Base-by-base conservation (phyloP, 2,888 invertebrate species). In the Limnephilus marmoratus region DNA sequence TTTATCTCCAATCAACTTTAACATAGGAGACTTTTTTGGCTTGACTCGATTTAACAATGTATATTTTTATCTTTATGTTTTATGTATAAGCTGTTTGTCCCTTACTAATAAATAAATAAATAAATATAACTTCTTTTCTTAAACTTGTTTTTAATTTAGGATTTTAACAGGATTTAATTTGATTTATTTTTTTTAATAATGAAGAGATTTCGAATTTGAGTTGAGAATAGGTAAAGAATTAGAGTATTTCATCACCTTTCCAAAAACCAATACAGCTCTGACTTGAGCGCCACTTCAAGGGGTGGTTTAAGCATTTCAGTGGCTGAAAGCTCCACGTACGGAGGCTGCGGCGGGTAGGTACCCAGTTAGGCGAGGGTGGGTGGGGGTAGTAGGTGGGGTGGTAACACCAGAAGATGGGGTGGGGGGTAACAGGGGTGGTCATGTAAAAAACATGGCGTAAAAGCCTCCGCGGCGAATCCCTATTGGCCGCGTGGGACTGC, bases 361-460 rank as follows among this genome's bases (percentile, higher is more conserved):
- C 18, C 4, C 24, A 24, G 53, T 18, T 68, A 68, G 53, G 18
- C 15, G 7, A 5, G 15, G 29, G 81, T 53, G 41, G 91, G 81
- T 85, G 37, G 53, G 53, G 18, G 53, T 18, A 24, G 53, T 5
- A 7, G 24, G 53, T 18, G 53, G 18, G 88, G 90, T 68, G 83
- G 91, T 90, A 87, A 81, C 85, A 91, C 92, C 90, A 90, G 91
- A 91, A 90, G 53, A 15, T 18, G 24, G 53, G 18, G 85, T 41
- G 41, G 45, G 85, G 90, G 13, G 53, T n/a, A 68, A 68, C 53
- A 24, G 53, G 53, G 93, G 87, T 89, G 92, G 87, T 92, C 90
- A 92, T 93, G 93, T 92, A 93, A 90, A 93, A 93, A 93, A 93
- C 92, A 93, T 93, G 92, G 92, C 93, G 92, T 90, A 90, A 90